Evolutionary conservation across 2,797 vertebrate species (phyloP).

Genomic region (Loris lydekkerianus): DNA sequence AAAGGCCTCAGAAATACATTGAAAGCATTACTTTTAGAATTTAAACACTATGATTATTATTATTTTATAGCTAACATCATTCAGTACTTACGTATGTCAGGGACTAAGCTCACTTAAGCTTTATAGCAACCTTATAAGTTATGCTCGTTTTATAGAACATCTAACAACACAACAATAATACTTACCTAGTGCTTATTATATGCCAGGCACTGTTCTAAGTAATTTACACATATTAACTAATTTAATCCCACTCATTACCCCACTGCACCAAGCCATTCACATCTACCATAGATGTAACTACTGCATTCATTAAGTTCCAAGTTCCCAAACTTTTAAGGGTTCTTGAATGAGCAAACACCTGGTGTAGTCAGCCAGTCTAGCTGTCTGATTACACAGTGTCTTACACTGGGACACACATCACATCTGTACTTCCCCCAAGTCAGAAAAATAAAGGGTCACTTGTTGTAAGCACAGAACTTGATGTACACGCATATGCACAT

Average conservation of each 20-base stretch:
- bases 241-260: not conserved
- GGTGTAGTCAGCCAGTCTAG: not conserved
- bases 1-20: not conserved
- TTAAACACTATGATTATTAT: not conserved
- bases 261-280: not conserved
- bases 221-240: not conserved
- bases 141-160: not conserved
- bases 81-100: not conserved
- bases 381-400: not conserved
- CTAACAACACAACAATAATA: not conserved
- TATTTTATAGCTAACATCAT: not conserved
- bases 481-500: not conserved
- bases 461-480: constrained; percentile 8
- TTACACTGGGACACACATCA: not conserved
- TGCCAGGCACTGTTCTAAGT: not conserved
- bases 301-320: not conserved
- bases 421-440: not conserved
- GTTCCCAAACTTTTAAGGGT: not conserved
- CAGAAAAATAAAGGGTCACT: not conserved
- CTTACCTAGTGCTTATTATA: not conserved
- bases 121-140: not conserved
- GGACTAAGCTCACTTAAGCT: not conserved
- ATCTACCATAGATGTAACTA: not conserved
- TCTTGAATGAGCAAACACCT: not conserved
- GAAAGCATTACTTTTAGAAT: not conserved